phyloP scores from a whole-genome alignment of 2,113 vertebrate species.

The Thamnophis sirtalis region DNA sequence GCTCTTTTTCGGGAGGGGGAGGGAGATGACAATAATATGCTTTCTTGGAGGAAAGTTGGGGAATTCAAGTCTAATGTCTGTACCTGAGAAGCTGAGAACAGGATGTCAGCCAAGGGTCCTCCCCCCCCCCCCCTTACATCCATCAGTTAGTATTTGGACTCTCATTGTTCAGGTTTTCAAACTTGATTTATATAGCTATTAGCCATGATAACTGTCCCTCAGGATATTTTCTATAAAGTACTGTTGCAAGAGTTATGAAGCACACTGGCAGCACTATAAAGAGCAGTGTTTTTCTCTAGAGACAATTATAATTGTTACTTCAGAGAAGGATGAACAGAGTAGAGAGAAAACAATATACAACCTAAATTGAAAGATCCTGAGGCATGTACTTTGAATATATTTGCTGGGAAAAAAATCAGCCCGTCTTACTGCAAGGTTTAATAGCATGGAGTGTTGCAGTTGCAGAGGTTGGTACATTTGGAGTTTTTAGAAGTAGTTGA shows the following conservation, averaged over 20 bases:
- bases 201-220: not conserved
- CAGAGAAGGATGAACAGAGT: not conserved
- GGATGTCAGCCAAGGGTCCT: not conserved
- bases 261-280: not conserved
- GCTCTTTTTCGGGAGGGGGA: too few relatives aligned
- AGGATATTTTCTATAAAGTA: not conserved
- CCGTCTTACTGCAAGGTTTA: not conserved
- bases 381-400: conserved; percentile 5
- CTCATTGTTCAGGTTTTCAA: not conserved
- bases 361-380: conserved; percentile 14
- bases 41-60: not conserved
- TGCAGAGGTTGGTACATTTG: not conserved
- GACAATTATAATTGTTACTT: not conserved
- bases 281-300: not conserved
- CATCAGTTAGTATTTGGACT: not conserved
- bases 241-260: not conserved
- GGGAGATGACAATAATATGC: not conserved
- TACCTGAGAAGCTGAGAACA: not conserved
- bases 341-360: not conserved
- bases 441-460: not conserved
- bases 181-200: not conserved
- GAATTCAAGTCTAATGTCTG: not conserved
- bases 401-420: not conserved
- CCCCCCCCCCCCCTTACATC: not conserved
- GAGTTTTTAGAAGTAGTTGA: conserved; percentile 21